Evolutionary conservation across 2,888 invertebrate genomes (phyloP).

Genomic region (Volucella bombylans): DNA sequence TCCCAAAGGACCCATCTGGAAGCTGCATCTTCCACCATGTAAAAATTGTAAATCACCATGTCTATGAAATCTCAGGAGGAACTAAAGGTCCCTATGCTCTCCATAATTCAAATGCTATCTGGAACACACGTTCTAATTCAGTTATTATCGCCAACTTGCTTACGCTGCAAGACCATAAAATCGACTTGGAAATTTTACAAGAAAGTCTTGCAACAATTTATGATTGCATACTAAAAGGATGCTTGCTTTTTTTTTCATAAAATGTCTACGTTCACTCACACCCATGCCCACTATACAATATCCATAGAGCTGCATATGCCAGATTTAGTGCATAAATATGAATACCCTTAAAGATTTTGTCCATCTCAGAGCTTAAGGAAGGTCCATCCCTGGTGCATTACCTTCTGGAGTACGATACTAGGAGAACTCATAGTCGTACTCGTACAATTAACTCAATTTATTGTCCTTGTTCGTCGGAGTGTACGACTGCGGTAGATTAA

Average conservation of each 20-base stretch:
- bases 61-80: constrained; percentile 39
- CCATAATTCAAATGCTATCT: constrained; percentile 68
- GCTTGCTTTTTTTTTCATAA: constrained; percentile 25
- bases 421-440: constrained; percentile 23
- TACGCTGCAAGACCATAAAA: constrained; percentile 71
- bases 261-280: background rate
- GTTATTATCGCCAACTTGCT: constrained; percentile 74
- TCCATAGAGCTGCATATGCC: constrained; percentile 28
- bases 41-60: constrained; percentile 62
- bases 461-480: constrained; percentile 69
- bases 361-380: constrained; percentile 46
- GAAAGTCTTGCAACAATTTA: constrained; percentile 62
- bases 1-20: constrained; percentile 38
- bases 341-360: constrained; percentile 29
- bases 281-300: constrained; percentile 7
- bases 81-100: constrained; percentile 27
- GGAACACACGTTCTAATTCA: constrained; percentile 72
- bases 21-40: constrained; percentile 57
- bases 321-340: constrained; percentile 8
- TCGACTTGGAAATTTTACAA: constrained; percentile 66
- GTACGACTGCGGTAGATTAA: constrained; percentile 72
- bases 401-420: constrained; percentile 9
- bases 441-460: constrained; percentile 71
- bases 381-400: background rate
- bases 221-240: constrained; percentile 34